Evolutionary conservation across 2,113 vertebrate genomes (phyloP).

Genomic region (Eulemur rufifrons): DNA sequence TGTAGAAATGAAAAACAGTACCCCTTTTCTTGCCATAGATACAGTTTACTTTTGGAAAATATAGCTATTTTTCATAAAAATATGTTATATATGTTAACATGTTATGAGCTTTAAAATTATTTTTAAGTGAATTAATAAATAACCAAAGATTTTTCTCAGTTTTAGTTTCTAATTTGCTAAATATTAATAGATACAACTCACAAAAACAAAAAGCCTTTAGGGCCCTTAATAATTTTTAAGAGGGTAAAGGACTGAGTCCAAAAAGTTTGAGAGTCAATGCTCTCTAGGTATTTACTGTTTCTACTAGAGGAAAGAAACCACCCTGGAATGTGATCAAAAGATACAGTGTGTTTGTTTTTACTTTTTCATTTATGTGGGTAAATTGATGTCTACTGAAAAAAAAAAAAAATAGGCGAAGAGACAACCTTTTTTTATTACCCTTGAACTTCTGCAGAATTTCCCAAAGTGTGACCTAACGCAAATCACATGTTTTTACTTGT

Average conservation of each 20-base stretch:
- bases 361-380: background rate
- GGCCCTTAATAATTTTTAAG: background rate
- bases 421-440: background rate
- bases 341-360: background rate
- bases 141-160: background rate
- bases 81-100: background rate
- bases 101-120: background rate
- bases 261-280: background rate
- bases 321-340: background rate
- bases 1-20: background rate
- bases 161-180: background rate
- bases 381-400: background rate
- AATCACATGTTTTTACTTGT: background rate
- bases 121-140: conserved; percentile 24
- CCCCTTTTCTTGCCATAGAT: background rate
- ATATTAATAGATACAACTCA: background rate
- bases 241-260: background rate
- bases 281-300: background rate
- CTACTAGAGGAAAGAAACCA: background rate
- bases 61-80: background rate
- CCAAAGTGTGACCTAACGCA: background rate
- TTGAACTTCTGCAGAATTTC: background rate
- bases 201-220: background rate
- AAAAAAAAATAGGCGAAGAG: background rate
- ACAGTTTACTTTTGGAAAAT: conserved; percentile 23